Conservation (phyloP, 2,888 invertebrate genomes). For the Mimumesa dahlbomi region DNA sequence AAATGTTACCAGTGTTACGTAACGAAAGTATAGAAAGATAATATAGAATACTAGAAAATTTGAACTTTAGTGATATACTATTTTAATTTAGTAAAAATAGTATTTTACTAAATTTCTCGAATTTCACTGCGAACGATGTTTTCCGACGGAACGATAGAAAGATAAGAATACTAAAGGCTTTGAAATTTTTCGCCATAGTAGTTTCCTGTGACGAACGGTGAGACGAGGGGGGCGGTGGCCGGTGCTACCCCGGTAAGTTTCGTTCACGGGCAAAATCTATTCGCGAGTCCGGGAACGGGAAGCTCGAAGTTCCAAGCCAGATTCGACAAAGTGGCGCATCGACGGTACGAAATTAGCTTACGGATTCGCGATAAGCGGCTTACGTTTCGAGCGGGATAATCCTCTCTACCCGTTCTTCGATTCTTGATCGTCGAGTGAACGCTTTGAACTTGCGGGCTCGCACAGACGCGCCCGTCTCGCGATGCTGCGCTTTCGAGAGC, state of each 20-base stretch:
- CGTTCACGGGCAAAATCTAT: conserved; percentile 6
- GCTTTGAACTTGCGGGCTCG: conserved; percentile 62
- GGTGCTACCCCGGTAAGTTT: neutral
- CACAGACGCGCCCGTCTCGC: conserved; percentile 3
- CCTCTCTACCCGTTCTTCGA: conserved; percentile 67
- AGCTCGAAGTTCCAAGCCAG: conserved; percentile 15
- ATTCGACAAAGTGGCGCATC: conserved; percentile 61
- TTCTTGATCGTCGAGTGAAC: conserved; percentile 63
- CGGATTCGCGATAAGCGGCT: conserved; percentile 75
- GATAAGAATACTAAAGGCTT: too few species aligned
- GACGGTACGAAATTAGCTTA: conserved; percentile 70
- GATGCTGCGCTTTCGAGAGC: neutral
- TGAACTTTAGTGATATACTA: too few species aligned
- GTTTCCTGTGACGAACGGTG: too few species aligned
- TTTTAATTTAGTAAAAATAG: too few species aligned
- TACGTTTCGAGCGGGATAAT: conserved; percentile 69
- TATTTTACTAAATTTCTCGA: too few species aligned
- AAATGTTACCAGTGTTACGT: too few species aligned
- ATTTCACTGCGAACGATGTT: too few species aligned
- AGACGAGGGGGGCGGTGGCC: too few species aligned
- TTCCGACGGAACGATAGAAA: too few species aligned
- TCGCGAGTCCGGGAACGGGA: conserved; percentile 25
- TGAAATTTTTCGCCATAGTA: too few species aligned
- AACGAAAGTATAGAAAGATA: too few species aligned
- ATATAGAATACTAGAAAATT: too few species aligned